These are phyloP conservation scores for Cydia pomonella DNA, from an alignment of 1,140 invertebrate genomes.

Conservation along the genomic window DNA sequence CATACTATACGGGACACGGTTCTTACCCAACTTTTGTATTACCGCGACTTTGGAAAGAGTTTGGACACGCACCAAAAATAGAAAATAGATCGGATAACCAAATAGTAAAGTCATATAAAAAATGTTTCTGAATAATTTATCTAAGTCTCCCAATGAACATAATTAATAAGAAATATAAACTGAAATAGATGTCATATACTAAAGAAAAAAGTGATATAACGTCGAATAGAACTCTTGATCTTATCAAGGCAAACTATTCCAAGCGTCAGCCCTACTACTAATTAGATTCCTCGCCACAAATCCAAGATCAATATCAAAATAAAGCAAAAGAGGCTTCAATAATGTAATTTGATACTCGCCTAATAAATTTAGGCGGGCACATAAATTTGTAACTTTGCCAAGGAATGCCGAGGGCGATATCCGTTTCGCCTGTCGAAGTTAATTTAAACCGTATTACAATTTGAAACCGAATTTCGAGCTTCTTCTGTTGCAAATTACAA, in stretches of 20 bases:
- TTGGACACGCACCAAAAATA: too few species aligned
- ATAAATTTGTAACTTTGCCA: constrained; percentile 15
- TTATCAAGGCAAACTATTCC: background rate
- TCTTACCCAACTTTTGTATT: too few species aligned
- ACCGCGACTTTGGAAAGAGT: too few species aligned
- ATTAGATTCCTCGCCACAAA: background rate
- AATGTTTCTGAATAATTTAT: too few species aligned
- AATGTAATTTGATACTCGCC: constrained; percentile 13
- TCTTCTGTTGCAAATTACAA: background rate
- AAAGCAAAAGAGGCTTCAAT: background rate
- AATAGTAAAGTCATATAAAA: too few species aligned
- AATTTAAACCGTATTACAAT: background rate
- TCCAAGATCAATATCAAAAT: constrained; percentile 14
- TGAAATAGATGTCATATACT: too few species aligned
- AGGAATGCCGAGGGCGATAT: background rate
- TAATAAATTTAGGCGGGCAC: constrained; percentile 4
- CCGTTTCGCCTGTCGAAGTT: constrained; percentile 12
- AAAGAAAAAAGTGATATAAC: too few species aligned
- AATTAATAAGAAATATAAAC: too few species aligned
- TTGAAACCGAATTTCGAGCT: background rate
- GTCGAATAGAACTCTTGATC: too few species aligned
- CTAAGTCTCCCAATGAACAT: too few species aligned
- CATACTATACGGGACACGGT: too few species aligned
- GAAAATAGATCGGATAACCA: too few species aligned
- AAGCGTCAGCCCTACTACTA: background rate